Evolutionary conservation across 2,888 invertebrate genomes (phyloP).

Genomic region (Cyclophora punctaria): DNA sequence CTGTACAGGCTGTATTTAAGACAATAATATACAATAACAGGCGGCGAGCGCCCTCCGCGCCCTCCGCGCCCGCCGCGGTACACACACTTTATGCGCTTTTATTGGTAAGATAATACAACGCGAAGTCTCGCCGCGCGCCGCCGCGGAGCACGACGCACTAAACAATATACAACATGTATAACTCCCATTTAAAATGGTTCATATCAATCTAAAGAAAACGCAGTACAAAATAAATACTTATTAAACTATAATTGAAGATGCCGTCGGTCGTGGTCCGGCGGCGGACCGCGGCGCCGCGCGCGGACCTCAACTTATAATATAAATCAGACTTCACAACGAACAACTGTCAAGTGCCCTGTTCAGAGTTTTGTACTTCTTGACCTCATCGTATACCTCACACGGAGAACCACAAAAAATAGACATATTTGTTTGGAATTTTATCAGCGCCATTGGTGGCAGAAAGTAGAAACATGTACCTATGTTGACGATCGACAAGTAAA

Average conservation of each 20-base stretch:
- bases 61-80: conserved; percentile 11
- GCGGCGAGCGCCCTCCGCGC: conserved; percentile 20
- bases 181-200: no score
- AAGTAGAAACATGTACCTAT: not conserved
- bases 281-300: not conserved
- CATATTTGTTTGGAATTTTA: no score
- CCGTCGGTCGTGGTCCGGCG: conserved; percentile 1
- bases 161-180: not conserved
- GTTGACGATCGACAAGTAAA: not conserved
- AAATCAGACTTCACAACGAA: no score
- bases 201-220: no score
- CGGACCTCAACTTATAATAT: no score
- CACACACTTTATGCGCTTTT: conserved; percentile 9
- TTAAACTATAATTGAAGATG: no score
- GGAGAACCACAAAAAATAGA: no score
- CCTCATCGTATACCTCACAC: no score
- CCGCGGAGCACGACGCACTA: not conserved
- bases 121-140: not conserved
- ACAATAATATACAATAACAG: conserved; percentile 47
- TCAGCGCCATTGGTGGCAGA: not conserved
- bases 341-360: no score
- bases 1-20: conserved; percentile 60
- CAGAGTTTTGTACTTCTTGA: no score
- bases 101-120: conserved; percentile 6
- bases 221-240: no score